These are phyloP conservation scores for Adrianichthys oophorus DNA, from an alignment of 2,797 vertebrate genomes.

Conservation along the genomic window DNA sequence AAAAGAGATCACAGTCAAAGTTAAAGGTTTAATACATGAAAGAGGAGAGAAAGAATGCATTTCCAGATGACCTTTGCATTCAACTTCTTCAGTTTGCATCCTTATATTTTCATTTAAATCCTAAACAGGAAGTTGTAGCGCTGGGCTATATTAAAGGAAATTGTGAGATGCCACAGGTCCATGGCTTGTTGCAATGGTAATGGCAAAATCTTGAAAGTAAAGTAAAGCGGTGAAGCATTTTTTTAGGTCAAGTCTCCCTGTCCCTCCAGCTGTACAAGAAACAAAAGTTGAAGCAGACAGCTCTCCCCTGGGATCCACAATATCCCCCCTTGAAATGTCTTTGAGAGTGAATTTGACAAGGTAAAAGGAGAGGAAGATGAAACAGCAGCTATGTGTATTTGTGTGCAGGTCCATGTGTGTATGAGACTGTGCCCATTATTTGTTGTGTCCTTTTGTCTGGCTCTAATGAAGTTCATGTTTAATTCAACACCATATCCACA, in stretches of 20 bases:
- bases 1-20: conserved; percentile 16
- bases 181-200: conserved; percentile 47
- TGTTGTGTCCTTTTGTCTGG: conserved; percentile 78
- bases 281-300: conserved; percentile 46
- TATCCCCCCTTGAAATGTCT: conserved; percentile 60
- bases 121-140: conserved; percentile 9
- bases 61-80: not conserved
- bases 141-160: conserved; percentile 22
- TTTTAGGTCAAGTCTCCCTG: conserved; percentile 49
- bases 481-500: conserved; percentile 80
- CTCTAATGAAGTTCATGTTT: conserved; percentile 84
- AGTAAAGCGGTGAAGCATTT: conserved; percentile 15
- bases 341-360: conserved; percentile 68
- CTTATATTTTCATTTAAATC: conserved; percentile 18
- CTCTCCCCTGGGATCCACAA: conserved; percentile 57
- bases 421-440: conserved; percentile 52
- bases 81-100: too few species aligned
- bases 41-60: not conserved
- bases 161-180: conserved; percentile 59
- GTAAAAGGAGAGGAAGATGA: conserved; percentile 57
- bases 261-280: conserved; percentile 35
- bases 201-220: conserved; percentile 26
- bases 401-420: not conserved
- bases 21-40: not conserved
- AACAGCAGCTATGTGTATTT: conserved; percentile 32